phyloP scores from a whole-genome alignment of 1,140 invertebrate species.

The Eulimnadia texana region DNA sequence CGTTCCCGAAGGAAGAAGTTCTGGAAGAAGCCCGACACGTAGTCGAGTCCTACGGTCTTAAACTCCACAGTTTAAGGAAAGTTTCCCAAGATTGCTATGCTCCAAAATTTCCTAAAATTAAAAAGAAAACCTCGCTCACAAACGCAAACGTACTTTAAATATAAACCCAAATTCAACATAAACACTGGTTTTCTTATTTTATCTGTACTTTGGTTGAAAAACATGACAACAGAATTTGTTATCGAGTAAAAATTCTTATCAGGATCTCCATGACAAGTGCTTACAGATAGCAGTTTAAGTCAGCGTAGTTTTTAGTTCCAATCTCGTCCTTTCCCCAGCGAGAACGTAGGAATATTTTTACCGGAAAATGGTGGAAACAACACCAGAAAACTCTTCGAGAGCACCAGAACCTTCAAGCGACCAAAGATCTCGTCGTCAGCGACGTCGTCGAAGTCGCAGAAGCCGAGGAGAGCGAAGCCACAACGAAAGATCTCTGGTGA shows the following conservation, averaged over 20 bases:
- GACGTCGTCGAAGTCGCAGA: neutral
- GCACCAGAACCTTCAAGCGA: too few species aligned
- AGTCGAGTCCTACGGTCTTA: neutral
- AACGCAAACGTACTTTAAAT: too few species aligned
- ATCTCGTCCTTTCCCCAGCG: too few species aligned
- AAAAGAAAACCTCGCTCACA: neutral
- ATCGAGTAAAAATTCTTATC: too few species aligned
- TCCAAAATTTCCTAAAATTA: neutral
- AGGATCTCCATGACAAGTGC: neutral
- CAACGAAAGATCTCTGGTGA: neutral
- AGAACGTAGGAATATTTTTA: too few species aligned
- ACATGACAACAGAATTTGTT: too few species aligned
- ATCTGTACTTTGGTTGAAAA: too few species aligned
- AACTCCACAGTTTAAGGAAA: conserved; percentile 1
- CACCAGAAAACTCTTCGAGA: neutral
- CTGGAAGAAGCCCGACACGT: neutral
- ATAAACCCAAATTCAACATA: too few species aligned
- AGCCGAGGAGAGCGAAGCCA: neutral
- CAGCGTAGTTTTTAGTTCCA: neutral
- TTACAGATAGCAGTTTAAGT: too few species aligned
- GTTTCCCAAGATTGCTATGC: conserved; percentile 6
- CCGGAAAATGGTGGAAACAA: neutral
- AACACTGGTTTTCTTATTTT: too few species aligned
- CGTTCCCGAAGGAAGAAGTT: neutral
- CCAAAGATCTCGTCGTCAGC: too few species aligned